A percentile compares a stretch with the other conserved stretches of the same genome.
Conservation (phyloP, 2,888 invertebrate genomes). For the Parnassius apollo region DNA sequence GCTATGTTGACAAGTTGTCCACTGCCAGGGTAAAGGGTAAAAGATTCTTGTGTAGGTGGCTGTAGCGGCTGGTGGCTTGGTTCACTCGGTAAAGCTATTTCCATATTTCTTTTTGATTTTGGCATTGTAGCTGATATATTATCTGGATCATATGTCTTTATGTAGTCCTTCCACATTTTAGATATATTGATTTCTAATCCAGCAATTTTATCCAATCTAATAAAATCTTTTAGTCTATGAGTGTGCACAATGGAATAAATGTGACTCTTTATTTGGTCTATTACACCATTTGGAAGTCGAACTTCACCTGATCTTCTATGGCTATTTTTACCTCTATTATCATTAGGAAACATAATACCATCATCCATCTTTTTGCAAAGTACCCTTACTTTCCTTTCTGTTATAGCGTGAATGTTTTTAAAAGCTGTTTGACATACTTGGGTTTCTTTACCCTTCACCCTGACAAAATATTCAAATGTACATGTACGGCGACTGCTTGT, state of each 20-base stretch:
- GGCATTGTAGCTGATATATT: conserved; percentile 74
- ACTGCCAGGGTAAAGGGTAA: conserved; percentile 69
- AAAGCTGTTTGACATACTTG: conserved; percentile 82
- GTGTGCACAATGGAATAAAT: conserved; percentile 78
- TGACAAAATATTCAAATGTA: conserved; percentile 79
- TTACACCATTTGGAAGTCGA: conserved; percentile 69
- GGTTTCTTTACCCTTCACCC: conserved; percentile 78
- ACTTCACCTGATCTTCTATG: conserved; percentile 76
- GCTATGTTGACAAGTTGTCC: conserved; percentile 74
- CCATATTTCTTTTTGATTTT: conserved; percentile 68
- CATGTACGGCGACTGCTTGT: conserved; percentile 77
- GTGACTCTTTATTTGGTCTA: conserved; percentile 79
- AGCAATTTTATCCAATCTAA: conserved; percentile 77
- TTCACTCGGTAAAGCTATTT: conserved; percentile 49
- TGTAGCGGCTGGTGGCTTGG: conserved; percentile 41
- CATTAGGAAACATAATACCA: conserved; percentile 80
- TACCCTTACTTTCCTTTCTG: conserved; percentile 79
- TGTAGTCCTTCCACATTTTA: conserved; percentile 81
- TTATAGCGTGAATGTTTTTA: conserved; percentile 81
- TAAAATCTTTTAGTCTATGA: conserved; percentile 75
- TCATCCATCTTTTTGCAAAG: conserved; percentile 82
- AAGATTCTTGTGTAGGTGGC: conserved; percentile 54
- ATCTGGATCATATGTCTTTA: conserved; percentile 77
- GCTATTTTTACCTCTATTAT: conserved; percentile 79
- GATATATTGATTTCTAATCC: conserved; percentile 80